Evolutionary conservation across 1,140 invertebrate species (phyloP).

Genomic region (Patella vulgata): DNA sequence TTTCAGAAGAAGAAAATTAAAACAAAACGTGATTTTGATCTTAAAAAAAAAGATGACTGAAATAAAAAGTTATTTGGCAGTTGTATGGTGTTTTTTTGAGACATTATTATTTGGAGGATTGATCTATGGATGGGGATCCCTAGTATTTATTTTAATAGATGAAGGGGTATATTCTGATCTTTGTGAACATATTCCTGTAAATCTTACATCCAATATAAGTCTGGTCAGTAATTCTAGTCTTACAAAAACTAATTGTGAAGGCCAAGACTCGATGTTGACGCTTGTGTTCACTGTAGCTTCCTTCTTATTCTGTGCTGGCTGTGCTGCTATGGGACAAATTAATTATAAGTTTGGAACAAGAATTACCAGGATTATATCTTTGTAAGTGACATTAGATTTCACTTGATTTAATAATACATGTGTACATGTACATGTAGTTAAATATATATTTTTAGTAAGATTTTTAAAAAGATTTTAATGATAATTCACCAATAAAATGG

Average conservation of each 20-base stretch:
- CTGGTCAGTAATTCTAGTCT: background rate
- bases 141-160: slow-evolving; percentile 46
- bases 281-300: slow-evolving; percentile 51
- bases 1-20: too few species aligned
- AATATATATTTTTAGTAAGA: background rate
- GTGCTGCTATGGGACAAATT: slow-evolving; percentile 46
- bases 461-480: too few species aligned
- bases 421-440: too few species aligned
- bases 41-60: too few species aligned
- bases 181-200: slow-evolving; percentile 6
- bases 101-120: slow-evolving; percentile 41
- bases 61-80: background rate
- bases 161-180: slow-evolving; percentile 35
- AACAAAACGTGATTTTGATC: too few species aligned
- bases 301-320: slow-evolving; percentile 44
- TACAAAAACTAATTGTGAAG: slow-evolving; percentile 22
- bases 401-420: too few species aligned
- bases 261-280: slow-evolving; percentile 38
- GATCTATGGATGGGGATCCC: slow-evolving; percentile 48
- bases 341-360: slow-evolving; percentile 45
- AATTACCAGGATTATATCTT: slow-evolving; percentile 39
- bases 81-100: slow-evolving; percentile 41
- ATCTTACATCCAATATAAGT: background rate
- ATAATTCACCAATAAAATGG: too few species aligned
- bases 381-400: too few species aligned